Conservation (phyloP, 2,888 invertebrate species). For the Oscheius onirici region DNA sequence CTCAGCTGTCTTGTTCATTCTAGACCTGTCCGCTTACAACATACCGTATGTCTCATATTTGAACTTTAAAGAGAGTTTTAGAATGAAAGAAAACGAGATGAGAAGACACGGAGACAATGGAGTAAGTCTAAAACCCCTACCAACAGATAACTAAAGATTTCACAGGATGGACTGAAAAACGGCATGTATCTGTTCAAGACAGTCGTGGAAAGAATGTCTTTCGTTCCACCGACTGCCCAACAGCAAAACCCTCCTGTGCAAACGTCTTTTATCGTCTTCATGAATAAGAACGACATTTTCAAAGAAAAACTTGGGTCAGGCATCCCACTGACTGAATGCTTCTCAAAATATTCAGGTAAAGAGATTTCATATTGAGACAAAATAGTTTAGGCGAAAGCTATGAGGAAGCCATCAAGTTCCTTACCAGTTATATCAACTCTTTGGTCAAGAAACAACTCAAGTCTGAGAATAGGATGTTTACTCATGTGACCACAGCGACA, state of each 20-base stretch:
- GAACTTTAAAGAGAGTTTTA: too few relatives aligned
- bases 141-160: too few relatives aligned
- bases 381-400: not conserved
- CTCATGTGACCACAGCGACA: slow-evolving; percentile 6
- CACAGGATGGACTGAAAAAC: too few relatives aligned
- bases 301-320: not conserved
- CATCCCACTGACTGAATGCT: not conserved
- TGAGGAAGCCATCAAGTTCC: not conserved
- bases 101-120: not conserved
- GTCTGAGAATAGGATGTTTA: not conserved
- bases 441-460: not conserved
- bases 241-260: not conserved
- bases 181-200: too few relatives aligned
- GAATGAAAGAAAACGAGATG: slow-evolving; percentile 4
- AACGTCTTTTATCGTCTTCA: slow-evolving; percentile 10
- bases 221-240: too few relatives aligned
- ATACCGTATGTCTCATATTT: slow-evolving; percentile 4
- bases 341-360: slow-evolving; percentile 2
- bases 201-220: too few relatives aligned
- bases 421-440: not conserved
- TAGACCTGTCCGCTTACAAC: slow-evolving; percentile 7
- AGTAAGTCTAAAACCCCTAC: not conserved
- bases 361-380: too few relatives aligned
- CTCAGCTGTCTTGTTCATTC: slow-evolving; percentile 2
- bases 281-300: slow-evolving; percentile 9